Evolutionary conservation across 1,140 invertebrate genomes (phyloP).

Genomic region (Trachelipus rathkii): DNA sequence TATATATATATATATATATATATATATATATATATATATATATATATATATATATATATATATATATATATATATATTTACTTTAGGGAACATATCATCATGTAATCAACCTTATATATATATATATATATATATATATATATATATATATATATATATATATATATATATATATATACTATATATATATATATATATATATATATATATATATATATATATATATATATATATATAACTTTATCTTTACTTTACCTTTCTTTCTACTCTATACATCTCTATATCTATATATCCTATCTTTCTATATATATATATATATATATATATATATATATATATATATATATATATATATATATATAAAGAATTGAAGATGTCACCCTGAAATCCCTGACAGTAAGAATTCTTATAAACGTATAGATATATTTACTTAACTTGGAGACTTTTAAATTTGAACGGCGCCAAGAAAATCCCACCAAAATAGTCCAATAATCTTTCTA

Average conservation of each 20-base stretch:
- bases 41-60: too few species aligned
- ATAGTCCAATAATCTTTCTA: not conserved
- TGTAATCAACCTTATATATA: too few species aligned
- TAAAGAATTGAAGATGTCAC: not conserved
- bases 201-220: conserved; percentile 15
- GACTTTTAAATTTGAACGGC: conserved; percentile 1
- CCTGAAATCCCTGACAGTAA: not conserved
- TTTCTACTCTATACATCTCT: not conserved
- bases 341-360: conserved; percentile 15
- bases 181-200: conserved; percentile 15
- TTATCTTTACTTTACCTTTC: not conserved
- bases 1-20: too few species aligned
- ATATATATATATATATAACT: conserved; percentile 2
- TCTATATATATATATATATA: not conserved
- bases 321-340: conserved; percentile 15
- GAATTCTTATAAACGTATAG: not conserved
- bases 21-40: too few species aligned
- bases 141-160: conserved; percentile 4
- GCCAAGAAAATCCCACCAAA: conserved; percentile 9
- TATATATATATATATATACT: conserved; percentile 15
- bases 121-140: too few species aligned
- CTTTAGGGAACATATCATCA: too few species aligned
- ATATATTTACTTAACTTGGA: not conserved
- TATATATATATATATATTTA: too few species aligned
- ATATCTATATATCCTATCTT: not conserved